Evolutionary conservation across 2,888 invertebrate genomes (phyloP).

Genomic region (Drosophila mayaguana): DNA sequence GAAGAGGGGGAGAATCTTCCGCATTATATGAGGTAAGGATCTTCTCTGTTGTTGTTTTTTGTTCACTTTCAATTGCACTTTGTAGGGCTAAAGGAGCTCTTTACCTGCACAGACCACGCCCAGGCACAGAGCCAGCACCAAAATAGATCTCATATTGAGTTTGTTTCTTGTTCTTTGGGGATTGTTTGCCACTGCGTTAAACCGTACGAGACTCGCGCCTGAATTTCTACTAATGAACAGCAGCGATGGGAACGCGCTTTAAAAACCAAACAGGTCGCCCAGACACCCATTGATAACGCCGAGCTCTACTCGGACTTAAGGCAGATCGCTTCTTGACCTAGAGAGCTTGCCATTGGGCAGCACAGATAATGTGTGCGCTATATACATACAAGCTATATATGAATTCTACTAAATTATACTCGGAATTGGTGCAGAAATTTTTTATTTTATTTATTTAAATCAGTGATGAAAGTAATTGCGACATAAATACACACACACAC

Average conservation of each 20-base stretch:
- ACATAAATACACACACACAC: constrained; percentile 33
- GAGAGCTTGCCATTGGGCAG: constrained; percentile 56
- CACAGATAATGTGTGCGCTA: constrained; percentile 35
- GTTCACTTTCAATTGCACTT: constrained; percentile 17
- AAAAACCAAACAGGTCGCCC: constrained; percentile 46
- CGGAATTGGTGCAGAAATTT: constrained; percentile 77
- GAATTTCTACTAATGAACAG: constrained; percentile 75
- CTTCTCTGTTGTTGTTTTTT: not conserved
- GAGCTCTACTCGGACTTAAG: constrained; percentile 59
- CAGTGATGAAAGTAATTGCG: constrained; percentile 72
- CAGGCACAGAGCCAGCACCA: constrained; percentile 82
- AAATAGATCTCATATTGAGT: constrained; percentile 80
- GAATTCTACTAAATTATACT: constrained; percentile 28
- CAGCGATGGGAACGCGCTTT: constrained; percentile 51
- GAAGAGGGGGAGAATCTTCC: not conserved
- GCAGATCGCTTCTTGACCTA: constrained; percentile 79
- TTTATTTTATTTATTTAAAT: constrained; percentile 31
- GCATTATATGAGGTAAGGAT: not conserved
- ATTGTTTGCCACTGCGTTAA: constrained; percentile 22
- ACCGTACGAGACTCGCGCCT: constrained; percentile 68
- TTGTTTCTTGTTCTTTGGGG: constrained; percentile 29
- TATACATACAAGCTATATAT: not conserved
- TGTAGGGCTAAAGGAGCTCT: constrained; percentile 18
- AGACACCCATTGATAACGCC: constrained; percentile 52
- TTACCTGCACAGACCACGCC: constrained; percentile 83